Evolutionary conservation across 1,140 invertebrate species (phyloP), one percentile per base, ranked within the genome.

Genomic region (Antheraea mylitta): DNA sequence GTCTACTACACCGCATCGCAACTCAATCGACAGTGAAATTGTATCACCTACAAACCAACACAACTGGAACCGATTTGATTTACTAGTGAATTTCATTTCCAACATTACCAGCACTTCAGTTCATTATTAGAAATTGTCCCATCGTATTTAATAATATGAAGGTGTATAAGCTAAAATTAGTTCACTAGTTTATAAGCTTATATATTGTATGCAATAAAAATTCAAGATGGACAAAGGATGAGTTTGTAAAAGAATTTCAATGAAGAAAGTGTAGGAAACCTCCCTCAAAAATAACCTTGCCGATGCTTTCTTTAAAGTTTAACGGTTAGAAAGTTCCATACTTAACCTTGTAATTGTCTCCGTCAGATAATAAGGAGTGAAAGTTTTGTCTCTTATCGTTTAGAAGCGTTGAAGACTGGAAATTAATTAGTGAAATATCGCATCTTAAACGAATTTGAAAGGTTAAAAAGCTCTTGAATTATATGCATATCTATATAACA

Each of bases 11-110:
- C 58, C 64, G 60, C 65, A 37, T 45, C 58, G 38, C 36, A 67
- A 68, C 69, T 69, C 64, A 68, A 75, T 75, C 67, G 70, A 75
- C 73, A 73, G 71, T 73, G 76, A 77, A 77, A 75, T 77, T 75
- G 68, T 68, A 67, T 66, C 48, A 22, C 48, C 30, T 30, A 66
- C n/a, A 63, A 53, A 53, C 45, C 16, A 13, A 53, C 45, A 53
- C 45, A 53, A n/a, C 45, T 53, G 45, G 45, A 53, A 53, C 45
- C 45, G 45, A 53, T 53, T 42, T 42, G 7, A 42, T 42, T 42
- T 42, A 11, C 38, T 42, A 2, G 45, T 53, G 45, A 53, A 53
- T 53, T 53, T 53, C 16, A 53, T 13, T 53, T 53, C 45, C 45
- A 13, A 53, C 16, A 53, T 53, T 53, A 53, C 38, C 11, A 42